A percentile compares a stretch with the other conserved stretches of the same genome.
Evolutionary conservation across 2,888 invertebrate species (phyloP).

Genomic region (Latheticus oryzae): DNA sequence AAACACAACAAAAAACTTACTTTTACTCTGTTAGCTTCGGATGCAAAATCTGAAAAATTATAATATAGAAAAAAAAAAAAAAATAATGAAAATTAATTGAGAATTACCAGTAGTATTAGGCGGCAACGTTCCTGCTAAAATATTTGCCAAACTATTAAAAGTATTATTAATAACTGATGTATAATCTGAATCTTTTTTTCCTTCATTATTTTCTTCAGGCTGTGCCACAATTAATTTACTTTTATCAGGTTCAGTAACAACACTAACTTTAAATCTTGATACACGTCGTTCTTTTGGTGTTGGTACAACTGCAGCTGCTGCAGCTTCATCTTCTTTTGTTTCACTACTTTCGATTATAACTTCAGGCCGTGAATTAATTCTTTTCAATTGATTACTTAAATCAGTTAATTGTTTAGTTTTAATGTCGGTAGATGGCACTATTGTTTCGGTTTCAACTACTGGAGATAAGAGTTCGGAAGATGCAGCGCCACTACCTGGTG

Average conservation of each 20-base stretch:
- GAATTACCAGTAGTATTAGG: slow-evolving; percentile 18
- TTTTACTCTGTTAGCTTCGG: slow-evolving; percentile 26
- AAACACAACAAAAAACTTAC: slow-evolving; percentile 22
- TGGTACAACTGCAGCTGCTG: slow-evolving; percentile 11
- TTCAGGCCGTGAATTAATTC: slow-evolving; percentile 68
- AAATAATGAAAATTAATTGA: background rate
- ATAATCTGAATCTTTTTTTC: slow-evolving; percentile 53
- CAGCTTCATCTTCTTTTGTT: slow-evolving; percentile 3
- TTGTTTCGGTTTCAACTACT: slow-evolving; percentile 55
- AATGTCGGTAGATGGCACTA: slow-evolving; percentile 42
- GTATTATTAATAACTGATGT: slow-evolving; percentile 61
- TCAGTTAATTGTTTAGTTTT: slow-evolving; percentile 66
- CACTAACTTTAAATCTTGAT: slow-evolving; percentile 69
- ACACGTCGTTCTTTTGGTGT: slow-evolving; percentile 60
- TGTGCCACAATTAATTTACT: slow-evolving; percentile 51
- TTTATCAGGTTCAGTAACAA: slow-evolving; percentile 66
- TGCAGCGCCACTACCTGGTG: slow-evolving; percentile 57
- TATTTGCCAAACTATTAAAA: slow-evolving; percentile 51
- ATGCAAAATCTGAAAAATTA: slow-evolving; percentile 36
- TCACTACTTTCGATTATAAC: slow-evolving; percentile 41
- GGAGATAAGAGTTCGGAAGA: slow-evolving; percentile 62
- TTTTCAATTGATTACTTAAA: slow-evolving; percentile 72
- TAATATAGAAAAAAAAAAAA: too few relatives aligned
- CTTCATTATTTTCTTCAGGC: slow-evolving; percentile 16
- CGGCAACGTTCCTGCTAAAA: slow-evolving; percentile 32